A percentile compares a stretch with the other conserved stretches of the same genome.
Conservation (phyloP, 2,888 invertebrate genomes). For the Epistrophe eligans region DNA sequence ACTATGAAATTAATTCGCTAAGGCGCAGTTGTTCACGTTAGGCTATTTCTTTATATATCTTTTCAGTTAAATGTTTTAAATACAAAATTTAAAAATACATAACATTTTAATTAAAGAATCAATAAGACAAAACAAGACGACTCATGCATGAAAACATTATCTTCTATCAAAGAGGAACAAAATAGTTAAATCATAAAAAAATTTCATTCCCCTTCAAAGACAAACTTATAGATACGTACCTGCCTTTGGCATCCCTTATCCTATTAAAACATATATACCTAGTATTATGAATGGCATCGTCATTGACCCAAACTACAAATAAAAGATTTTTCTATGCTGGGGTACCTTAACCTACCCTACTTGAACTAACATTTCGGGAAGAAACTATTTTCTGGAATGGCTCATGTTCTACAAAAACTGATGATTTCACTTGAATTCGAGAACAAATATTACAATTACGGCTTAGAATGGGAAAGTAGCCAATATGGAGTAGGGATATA, state of each 20-base stretch:
- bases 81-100: too few species aligned
- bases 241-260: background rate
- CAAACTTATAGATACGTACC: background rate
- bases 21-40: too few species aligned
- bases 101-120: too few species aligned
- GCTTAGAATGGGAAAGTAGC: constrained; percentile 4
- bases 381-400: background rate
- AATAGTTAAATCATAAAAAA: background rate
- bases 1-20: too few species aligned
- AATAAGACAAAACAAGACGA: too few species aligned
- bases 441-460: constrained; percentile 63
- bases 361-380: constrained; percentile 25
- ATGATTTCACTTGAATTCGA: constrained; percentile 56
- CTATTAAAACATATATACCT: background rate
- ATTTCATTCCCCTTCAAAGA: background rate
- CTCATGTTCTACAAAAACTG: constrained; percentile 44
- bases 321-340: background rate
- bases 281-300: background rate
- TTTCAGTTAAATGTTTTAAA: too few species aligned
- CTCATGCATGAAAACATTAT: too few species aligned
- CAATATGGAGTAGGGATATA: background rate
- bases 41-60: too few species aligned
- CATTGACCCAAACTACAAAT: constrained; percentile 23
- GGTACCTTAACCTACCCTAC: background rate
- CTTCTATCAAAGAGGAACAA: too few species aligned